Evolutionary conservation across 2,113 vertebrate genomes (phyloP), one percentile per base, ranked within the genome.

Genomic region (Tragelaphus scriptus): DNA sequence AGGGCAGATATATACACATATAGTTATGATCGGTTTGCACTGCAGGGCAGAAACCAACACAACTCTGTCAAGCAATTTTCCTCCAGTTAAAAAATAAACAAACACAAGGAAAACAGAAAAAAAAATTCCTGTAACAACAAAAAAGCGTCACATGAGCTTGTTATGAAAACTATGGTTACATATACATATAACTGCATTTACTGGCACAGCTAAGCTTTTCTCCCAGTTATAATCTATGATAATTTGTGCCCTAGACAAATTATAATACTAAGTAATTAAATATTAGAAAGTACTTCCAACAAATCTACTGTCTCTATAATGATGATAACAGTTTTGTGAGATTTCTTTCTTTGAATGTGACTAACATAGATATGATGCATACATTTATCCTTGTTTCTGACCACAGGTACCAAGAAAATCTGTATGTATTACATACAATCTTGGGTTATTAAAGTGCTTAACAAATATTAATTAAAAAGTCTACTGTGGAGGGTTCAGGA

Each of bases 91-190:
- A 44, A 77, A 77, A 36, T 12, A 23, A 12, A 10, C 11, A 75
- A 44, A 12, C 71, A 40, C 23, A 77, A 26, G 40, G 71, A 44
- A 44, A 77, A 40, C 40, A 77, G 23, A 8, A 44, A 77, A 77
- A 77, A 44, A 75, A 77, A 44, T 26, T 75, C 40, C 40, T 77
- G 40, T 77, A 77, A 77, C 71, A 77, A 77, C 40, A 77, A 26
- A 26, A 44, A 77, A 26, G 68, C 2, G 1, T 40, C 68, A 71
- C n/a, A 75, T 36, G 17, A 32, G 21, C 32, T 86, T 90, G 25
- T 65, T 89, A 25, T 92, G n/a, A 97, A 94, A 97, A 36, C 19
- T 15, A 86, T 11, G 17, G 49, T 25, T 86, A 94, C 40, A 9
- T 32, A 30, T 32, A 58, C 26, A 79, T 25, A 19, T 65, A 88